Conservation (phyloP, 2,888 invertebrate species). For the Apomyelois bistriatella region DNA sequence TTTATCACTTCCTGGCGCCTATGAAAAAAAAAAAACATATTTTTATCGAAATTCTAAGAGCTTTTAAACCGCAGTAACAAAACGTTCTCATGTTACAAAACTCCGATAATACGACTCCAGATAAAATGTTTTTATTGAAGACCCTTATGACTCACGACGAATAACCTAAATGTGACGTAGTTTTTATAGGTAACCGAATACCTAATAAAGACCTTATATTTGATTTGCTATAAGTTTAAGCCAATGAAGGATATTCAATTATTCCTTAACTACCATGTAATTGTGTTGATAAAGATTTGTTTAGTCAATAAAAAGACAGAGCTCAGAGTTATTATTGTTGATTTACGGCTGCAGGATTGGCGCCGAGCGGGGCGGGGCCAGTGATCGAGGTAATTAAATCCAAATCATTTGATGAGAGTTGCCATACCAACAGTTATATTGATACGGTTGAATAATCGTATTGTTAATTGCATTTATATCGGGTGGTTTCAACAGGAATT, state of each 20-base stretch:
- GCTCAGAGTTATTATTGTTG: conserved; percentile 61
- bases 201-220: background rate
- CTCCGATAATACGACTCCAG: conserved; percentile 43
- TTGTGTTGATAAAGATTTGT: conserved; percentile 73
- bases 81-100: conserved; percentile 54
- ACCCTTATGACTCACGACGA: conserved; percentile 1
- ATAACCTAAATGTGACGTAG: background rate
- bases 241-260: conserved; percentile 47
- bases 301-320: conserved; percentile 58
- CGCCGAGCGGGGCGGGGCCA: conserved; percentile 53
- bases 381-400: conserved; percentile 67
- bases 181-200: conserved; percentile 1
- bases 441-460: conserved; percentile 53
- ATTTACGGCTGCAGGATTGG: conserved; percentile 59
- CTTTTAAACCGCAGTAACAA: conserved; percentile 27
- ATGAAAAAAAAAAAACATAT: conserved; percentile 8
- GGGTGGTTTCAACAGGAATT: conserved; percentile 41
- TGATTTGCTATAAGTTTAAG: conserved; percentile 24
- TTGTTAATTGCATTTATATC: conserved; percentile 54
- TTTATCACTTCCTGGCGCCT: background rate
- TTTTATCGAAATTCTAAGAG: conserved; percentile 14
- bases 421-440: conserved; percentile 54
- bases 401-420: conserved; percentile 58
- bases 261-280: conserved; percentile 70
- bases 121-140: conserved; percentile 32